A percentile compares a stretch with the other conserved stretches of the same genome.
phyloP scores from a whole-genome alignment of 2,797 vertebrate species.

The Lacerta agilis region DNA sequence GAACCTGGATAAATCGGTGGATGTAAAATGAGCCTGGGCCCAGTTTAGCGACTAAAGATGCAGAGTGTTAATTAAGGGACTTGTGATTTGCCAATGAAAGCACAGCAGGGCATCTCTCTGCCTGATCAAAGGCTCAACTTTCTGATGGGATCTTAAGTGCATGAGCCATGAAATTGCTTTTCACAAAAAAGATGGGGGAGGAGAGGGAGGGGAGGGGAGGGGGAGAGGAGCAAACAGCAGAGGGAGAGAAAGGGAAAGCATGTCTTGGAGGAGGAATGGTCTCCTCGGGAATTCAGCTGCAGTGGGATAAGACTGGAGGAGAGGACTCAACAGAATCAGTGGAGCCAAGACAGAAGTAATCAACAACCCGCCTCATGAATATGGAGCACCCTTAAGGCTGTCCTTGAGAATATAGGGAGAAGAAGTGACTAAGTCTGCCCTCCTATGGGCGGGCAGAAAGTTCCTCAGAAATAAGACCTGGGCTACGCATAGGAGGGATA shows the following conservation, averaged over 20 bases:
- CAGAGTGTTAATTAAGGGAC: constrained; percentile 84
- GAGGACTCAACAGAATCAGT: not conserved
- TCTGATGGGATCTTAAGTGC: constrained; percentile 83
- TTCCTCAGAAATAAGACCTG: not conserved
- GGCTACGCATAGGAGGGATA: not conserved
- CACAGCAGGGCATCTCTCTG: constrained; percentile 78
- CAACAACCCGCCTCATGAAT: constrained; percentile 36
- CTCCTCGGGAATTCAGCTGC: constrained; percentile 50
- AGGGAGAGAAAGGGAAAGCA: constrained; percentile 41
- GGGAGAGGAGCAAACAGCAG: constrained; percentile 30
- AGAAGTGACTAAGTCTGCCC: not conserved
- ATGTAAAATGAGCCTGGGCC: constrained; percentile 69
- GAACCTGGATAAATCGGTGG: constrained; percentile 66
- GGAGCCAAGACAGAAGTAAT: constrained; percentile 46
- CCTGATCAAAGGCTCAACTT: constrained; percentile 78
- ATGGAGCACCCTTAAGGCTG: constrained; percentile 22
- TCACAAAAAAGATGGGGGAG: constrained; percentile 53
- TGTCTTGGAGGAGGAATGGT: constrained; percentile 42
- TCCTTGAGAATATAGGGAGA: constrained; percentile 38
- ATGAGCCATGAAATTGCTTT: constrained; percentile 86
- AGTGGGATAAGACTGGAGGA: constrained; percentile 34
- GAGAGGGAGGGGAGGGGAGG: constrained; percentile 41
- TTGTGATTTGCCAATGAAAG: constrained; percentile 81
- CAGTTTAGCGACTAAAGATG: constrained; percentile 73
- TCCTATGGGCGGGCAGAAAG: not conserved